A percentile compares a stretch with the other conserved stretches of the same genome.
Conservation (phyloP, 2,113 vertebrate species). For the Axis porcinus region DNA sequence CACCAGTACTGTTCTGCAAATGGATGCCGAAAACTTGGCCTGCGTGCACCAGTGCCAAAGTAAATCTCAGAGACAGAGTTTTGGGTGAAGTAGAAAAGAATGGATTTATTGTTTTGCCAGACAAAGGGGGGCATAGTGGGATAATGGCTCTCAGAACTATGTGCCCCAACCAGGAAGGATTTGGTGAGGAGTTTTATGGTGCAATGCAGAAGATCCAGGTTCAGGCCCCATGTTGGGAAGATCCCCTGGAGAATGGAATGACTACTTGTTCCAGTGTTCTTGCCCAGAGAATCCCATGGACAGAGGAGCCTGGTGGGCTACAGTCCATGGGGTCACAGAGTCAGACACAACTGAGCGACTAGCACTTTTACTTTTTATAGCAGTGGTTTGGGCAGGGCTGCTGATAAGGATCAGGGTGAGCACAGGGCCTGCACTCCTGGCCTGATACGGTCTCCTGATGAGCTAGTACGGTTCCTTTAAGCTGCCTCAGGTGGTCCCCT, state of each 20-base stretch:
- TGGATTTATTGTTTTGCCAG: neutral
- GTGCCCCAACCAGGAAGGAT: neutral
- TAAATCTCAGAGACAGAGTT: neutral
- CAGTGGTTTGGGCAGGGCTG: neutral
- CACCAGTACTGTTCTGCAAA: neutral
- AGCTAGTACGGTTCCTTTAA: neutral
- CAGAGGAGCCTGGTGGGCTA: neutral
- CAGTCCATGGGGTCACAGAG: neutral
- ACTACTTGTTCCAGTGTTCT: neutral
- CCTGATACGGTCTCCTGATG: neutral
- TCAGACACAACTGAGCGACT: neutral
- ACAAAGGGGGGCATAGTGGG: neutral
- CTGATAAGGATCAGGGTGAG: neutral
- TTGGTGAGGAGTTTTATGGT: neutral
- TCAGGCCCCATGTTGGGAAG: neutral
- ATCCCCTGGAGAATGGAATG: neutral
- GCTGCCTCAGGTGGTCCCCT: neutral
- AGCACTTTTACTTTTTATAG: neutral
- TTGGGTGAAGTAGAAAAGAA: neutral
- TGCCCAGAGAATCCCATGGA: neutral
- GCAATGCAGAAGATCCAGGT: neutral
- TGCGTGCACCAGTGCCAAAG: too few relatives aligned
- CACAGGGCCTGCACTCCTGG: neutral
- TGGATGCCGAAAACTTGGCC: neutral
- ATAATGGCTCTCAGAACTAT: neutral